Percentiles rank a stretch among this genome's conserved stretches.
phyloP scores from a whole-genome alignment of 2,888 invertebrate species.

The Gymnocheta viridis region DNA sequence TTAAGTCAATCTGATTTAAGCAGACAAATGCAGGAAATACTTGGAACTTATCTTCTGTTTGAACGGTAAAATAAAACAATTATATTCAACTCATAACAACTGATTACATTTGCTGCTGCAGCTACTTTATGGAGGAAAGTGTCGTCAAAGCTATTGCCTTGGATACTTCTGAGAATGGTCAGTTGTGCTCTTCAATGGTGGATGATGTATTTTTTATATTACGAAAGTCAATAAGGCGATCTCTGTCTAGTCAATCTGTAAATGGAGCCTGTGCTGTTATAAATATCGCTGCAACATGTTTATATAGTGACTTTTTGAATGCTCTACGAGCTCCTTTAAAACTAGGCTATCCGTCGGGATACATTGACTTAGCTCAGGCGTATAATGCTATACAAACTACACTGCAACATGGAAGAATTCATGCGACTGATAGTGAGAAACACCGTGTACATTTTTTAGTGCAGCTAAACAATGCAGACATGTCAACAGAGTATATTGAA shows the following conservation, averaged over 20 bases:
- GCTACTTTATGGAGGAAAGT: conserved; percentile 96
- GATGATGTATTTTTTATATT: conserved; percentile 99
- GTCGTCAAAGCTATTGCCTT: conserved; percentile 94
- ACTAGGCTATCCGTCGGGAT: conserved; percentile 89
- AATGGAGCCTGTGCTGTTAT: conserved; percentile 98
- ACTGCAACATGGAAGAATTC: conserved; percentile 90
- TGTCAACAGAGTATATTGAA: conserved; percentile 94
- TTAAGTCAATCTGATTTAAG: conserved; percentile 88
- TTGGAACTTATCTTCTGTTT: conserved; percentile 93
- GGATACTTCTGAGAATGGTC: conserved; percentile 88
- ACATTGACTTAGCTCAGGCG: conserved; percentile 90
- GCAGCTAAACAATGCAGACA: conserved; percentile 93
- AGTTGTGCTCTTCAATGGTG: conserved; percentile 94
- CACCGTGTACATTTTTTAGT: conserved; percentile 90
- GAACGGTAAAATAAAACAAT: conserved; percentile 86
- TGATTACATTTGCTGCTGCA: conserved; percentile 71
- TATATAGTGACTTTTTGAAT: conserved; percentile 92
- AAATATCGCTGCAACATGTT: conserved; percentile 93
- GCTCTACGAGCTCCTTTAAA: conserved; percentile 89
- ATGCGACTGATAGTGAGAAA: conserved; percentile 90
- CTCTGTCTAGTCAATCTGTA: conserved; percentile 94
- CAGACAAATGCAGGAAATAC: conserved; percentile 90
- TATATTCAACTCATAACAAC: background rate
- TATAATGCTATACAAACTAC: conserved; percentile 91
- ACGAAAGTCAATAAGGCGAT: conserved; percentile 96